phyloP scores from a whole-genome alignment of 2,113 vertebrate species.

The Thryonomys swinderianus region DNA sequence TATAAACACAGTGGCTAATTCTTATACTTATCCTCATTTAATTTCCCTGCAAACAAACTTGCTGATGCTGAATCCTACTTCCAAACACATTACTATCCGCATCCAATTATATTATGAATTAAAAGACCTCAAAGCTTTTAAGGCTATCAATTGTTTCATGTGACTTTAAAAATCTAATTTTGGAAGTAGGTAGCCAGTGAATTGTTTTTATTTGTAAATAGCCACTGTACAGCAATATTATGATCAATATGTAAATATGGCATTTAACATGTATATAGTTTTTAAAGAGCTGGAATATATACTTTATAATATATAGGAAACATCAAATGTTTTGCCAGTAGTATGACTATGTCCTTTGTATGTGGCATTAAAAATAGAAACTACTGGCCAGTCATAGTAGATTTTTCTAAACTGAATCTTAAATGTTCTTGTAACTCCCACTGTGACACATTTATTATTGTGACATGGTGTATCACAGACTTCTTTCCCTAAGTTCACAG shows the following conservation, averaged over 20 bases:
- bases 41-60: constrained; percentile 50
- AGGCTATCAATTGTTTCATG: constrained; percentile 63
- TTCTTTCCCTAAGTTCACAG: constrained; percentile 72
- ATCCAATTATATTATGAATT: constrained; percentile 57
- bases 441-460: constrained; percentile 57
- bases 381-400: constrained; percentile 27
- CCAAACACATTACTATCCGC: constrained; percentile 46
- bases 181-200: constrained; percentile 61
- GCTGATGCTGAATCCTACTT: constrained; percentile 17
- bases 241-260: constrained; percentile 51
- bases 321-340: constrained; percentile 63
- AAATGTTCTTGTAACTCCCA: constrained; percentile 67
- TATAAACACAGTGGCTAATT: constrained; percentile 41
- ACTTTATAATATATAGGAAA: constrained; percentile 51
- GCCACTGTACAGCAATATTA: constrained; percentile 50
- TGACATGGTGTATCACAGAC: neutral
- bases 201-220: constrained; percentile 68
- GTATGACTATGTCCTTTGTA: constrained; percentile 67
- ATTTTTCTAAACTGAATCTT: constrained; percentile 71
- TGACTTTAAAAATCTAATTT: constrained; percentile 71
- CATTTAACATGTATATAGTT: constrained; percentile 72
- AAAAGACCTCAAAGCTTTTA: constrained; percentile 61
- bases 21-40: constrained; percentile 67
- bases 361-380: constrained; percentile 67
- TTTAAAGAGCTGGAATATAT: constrained; percentile 68